Evolutionary conservation across 2,797 vertebrate species (phyloP), one percentile per base, ranked within the genome.

Genomic region (Fundulus diaphanus): DNA sequence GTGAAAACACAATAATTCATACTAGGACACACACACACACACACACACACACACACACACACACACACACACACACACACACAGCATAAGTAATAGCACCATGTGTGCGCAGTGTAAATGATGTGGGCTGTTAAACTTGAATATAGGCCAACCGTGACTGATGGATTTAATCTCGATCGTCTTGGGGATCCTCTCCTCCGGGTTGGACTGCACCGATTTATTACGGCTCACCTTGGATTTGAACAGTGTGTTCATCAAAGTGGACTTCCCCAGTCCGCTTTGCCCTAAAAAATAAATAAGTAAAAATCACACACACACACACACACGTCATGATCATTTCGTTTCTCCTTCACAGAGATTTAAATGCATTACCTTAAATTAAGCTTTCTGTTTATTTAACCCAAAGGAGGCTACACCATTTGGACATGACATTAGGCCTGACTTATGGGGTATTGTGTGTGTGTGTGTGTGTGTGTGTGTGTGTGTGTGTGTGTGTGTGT

Each of bases 191-290:
- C 96, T 95, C 86, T 98, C 97, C 89, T 98, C 97, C 0, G 95
- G 81, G 67, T 93, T 44, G 0, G 96, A 94, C 90, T 95, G 96
- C 72, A 96, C 95, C 0, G 98, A 97, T 87, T 97, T 98, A 66
- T 97, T 98, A 66, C 98, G 96, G 94, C 97, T 99, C 92, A 99
- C 98, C 87, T 99, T 99, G 84, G 97, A 99, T 86, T 99, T 99
- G 93, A 99, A 99, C 89, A 99, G 96, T 0, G 98, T 99, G 94
- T 99, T 99, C 96, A 99, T 97, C 91, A 99, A 93, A 1, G 98
- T 99, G 61, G 98, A 99, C 90, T 99, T 99, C 31, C 98, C 98
- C 81, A 99, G 90, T 79, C 98, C 98, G 0, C 97, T 99, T 94
- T 99, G 98, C 88, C 98, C 98, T 99, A 89, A 42, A 63, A 37